Base-by-base conservation (phyloP, 2,888 invertebrate genomes). In the Orthosia incerta region DNA sequence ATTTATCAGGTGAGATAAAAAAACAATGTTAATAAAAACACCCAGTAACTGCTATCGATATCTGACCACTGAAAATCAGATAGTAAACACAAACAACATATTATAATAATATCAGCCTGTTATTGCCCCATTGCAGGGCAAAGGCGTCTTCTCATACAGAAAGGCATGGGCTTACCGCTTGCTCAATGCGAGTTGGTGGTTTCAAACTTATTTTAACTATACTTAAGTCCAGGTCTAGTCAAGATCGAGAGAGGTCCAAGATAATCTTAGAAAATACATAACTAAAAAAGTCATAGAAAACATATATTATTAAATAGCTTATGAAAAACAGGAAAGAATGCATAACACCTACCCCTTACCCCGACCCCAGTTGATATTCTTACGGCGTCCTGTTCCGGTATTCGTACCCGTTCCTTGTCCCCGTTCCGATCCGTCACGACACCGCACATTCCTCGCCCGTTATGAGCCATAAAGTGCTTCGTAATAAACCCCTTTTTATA, bases 401-500 rank as follows among this genome's bases (percentile, higher is more conserved):
- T 80, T 65, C 68, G 68, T 56, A 46, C 68, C 71, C 57, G 53
- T 23, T 45, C 67, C 67, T 39, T 39, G 39, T 39, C 39, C 39
- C 31, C 59, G 61, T 39, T 51, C 78, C 83, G 26, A 68, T 67
- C 81, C 60, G 82, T 55, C 70, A 76, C 64, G 65, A 73, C 64
- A 56, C 64, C 71, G 31, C 72, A 62, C 71, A 79, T 83, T 79
- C 79, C 63, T 60, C 51, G 48, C 59, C 48, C 59, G 53, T 69
- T 80, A 83, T 83, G 74, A 69, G 39, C 59, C 55, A 84, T 80
- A 84, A 83, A 84, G 57, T 67, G 84, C 80, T 74, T 60, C 66
- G 84, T 74, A 80, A 80, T 80, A 80, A 80, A 80, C 84, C 84
- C 84, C 68, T 79, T 83, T 83, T 84, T 80, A 83, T 74, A 80